Evolutionary conservation across 2,888 invertebrate genomes (phyloP).

Genomic region (Drosophila robusta): DNA sequence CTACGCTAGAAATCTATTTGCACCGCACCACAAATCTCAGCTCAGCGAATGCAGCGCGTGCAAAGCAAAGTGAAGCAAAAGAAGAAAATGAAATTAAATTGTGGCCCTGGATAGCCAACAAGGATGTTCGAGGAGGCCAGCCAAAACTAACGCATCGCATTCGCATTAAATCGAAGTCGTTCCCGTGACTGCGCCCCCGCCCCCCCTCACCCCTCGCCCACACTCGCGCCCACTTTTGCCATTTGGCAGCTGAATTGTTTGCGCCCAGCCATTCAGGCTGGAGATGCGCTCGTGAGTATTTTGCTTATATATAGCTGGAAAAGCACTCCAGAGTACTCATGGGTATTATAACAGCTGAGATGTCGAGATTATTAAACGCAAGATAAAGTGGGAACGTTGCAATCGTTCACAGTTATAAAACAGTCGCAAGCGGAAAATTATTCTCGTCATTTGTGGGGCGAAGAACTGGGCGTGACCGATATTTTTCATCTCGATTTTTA

Average conservation of each 20-base stretch:
- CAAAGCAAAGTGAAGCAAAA: constrained; percentile 27
- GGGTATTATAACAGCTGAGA: too few species aligned
- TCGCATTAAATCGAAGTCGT: constrained; percentile 83
- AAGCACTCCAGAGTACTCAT: neutral
- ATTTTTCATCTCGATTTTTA: too few species aligned
- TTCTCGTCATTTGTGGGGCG: too few species aligned
- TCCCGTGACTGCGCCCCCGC: constrained; percentile 39
- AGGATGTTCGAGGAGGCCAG: constrained; percentile 45
- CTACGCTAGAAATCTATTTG: constrained; percentile 84
- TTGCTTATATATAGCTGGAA: neutral
- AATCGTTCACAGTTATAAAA: too few species aligned
- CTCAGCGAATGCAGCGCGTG: constrained; percentile 66
- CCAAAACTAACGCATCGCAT: constrained; percentile 61
- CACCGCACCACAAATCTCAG: constrained; percentile 84
- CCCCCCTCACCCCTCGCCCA: neutral
- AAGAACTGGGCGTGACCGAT: too few species aligned
- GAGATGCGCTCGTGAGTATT: constrained; percentile 47
- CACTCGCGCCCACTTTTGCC: constrained; percentile 53
- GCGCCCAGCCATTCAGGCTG: constrained; percentile 31
- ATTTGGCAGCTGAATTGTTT: constrained; percentile 75
- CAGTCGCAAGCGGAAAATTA: too few species aligned
- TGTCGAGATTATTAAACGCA: too few species aligned
- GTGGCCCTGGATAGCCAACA: constrained; percentile 46
- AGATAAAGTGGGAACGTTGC: too few species aligned
- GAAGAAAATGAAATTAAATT: constrained; percentile 34